Evolutionary conservation across 2,113 vertebrate genomes (phyloP), one percentile per base, ranked within the genome.

Genomic region (Alligator mississippiensis): DNA sequence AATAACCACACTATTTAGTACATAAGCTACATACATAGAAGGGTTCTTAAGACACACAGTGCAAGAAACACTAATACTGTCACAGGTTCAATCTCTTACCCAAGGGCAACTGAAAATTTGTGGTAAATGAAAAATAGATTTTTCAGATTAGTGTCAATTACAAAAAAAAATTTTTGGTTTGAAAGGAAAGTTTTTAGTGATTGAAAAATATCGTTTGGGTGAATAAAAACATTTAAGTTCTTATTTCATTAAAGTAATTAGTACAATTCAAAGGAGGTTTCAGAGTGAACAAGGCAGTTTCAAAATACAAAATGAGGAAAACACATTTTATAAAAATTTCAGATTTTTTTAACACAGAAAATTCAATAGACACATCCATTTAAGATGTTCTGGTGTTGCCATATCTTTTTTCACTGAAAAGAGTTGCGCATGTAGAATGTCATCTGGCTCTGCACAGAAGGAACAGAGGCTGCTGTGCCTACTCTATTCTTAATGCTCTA

Each of bases 81-180:
- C 70, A 77, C 62, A 87, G 24, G 63, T 55, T 55, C 59, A 47
- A 9, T 9, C 64, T 60, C 12, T 30, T 2, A 14, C 58, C 8
- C 47, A 77, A 87, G 4, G 27, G 12, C 57, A 72, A 63, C 30
- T 77, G 77, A 47, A 47, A 82, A 17, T 77, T 13, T 79, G 28
- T 77, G 3, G 5, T 57, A 7, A 6, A 1, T 88, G 3, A 7
- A 57, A 74, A 2, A 0, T 4, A 77, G 8, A 5, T 55, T 10
- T 27, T 57, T 3, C 2, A 21, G 59, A 21, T 15, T 4, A 11
- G 59, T 15, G 59, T 12, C 15, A 25, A 19, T 58, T 61, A 58
- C 62, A 57, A 79, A 18, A 9, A 47, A 47, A 47, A 47, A 47
- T 38, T 7, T 47, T 47, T 47, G 5, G 30, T 47, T 38, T 9